Evolutionary conservation across 53 echinoderm and acorn worm genomes (phyloP), one percentile per base, ranked within the genome.

Genomic region (Paracentrotus lividus): DNA sequence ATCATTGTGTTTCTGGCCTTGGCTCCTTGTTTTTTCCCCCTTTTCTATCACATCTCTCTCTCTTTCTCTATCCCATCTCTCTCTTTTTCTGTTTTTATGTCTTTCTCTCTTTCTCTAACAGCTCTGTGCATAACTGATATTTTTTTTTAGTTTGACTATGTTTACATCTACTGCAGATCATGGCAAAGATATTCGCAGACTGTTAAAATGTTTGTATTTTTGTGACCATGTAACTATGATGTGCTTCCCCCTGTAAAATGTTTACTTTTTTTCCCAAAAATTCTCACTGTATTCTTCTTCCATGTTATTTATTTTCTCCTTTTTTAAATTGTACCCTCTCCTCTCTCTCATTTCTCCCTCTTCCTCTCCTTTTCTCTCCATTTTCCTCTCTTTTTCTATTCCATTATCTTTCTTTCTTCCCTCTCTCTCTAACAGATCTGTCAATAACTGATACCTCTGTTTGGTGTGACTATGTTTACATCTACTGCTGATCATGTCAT

Each of bases 81-180:
- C 38, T 72, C 38, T 36, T 4, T 36, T 0, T 69, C 38, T 69
- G 2, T 16, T 3, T 36, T 18, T 69, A 5, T 69, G 34, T 69
- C 13, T 69, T 38, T 69, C 69, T 69, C 66, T 32, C 9, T 60
- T 15, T 67, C 33, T 67, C 8, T 33, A 12, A 67, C 33, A 14
- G 0, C 23, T 2, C 31, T 6, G 8, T 8, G 3, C 32, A 16
- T 36, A 18, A 69, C 38, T 31, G 0, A 1, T 23, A 59, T 24
- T 64, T 64, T 64, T 1, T 0, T 8, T 27, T 6, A 0, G 29
- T 8, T 29, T 64, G 64, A 31, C 64, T 64, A 0, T 64, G 26
- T 64, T 31, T 10, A 64, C 64, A 64, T 64, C 64, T 64, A 64
- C 64, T 64, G 64, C 64, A 18, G 64, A 64, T 64, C 27, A 64